These are phyloP conservation scores for Sinopyrophorus schimmeli DNA, from an alignment of 2,888 invertebrate genomes.

Conservation along the genomic window DNA sequence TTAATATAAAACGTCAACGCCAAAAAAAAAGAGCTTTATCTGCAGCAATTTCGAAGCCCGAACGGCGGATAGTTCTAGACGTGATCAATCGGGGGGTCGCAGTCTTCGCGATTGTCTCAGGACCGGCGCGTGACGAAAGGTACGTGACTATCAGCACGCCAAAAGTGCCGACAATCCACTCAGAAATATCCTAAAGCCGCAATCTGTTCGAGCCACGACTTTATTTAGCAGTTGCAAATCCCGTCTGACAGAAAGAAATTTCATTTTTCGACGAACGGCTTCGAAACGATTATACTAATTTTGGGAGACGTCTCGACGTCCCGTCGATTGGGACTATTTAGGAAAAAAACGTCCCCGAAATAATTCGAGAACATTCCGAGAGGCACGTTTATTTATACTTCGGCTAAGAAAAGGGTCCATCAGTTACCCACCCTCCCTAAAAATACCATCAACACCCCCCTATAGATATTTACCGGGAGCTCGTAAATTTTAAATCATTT, in stretches of 20 bases:
- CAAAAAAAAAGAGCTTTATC: background rate
- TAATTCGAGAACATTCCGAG: background rate
- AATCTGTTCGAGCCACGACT: constrained; percentile 3
- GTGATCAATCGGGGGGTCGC: constrained; percentile 18
- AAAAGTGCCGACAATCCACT: constrained; percentile 9
- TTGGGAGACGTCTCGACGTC: background rate
- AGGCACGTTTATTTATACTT: too few relatives aligned
- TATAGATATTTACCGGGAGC: too few relatives aligned
- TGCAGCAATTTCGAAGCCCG: constrained; percentile 12
- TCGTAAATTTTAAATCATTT: too few relatives aligned
- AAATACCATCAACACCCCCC: too few relatives aligned
- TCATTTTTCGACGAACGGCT: background rate
- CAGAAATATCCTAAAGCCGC: constrained; percentile 15
- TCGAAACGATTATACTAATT: constrained; percentile 4
- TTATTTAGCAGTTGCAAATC: constrained; percentile 1
- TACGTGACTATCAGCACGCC: constrained; percentile 17
- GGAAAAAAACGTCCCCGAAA: background rate
- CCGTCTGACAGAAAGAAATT: background rate
- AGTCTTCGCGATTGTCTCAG: constrained; percentile 18
- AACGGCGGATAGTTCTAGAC: constrained; percentile 12
- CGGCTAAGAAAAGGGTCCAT: too few relatives aligned
- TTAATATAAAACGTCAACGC: too few relatives aligned
- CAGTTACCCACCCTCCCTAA: too few relatives aligned
- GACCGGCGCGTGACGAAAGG: constrained; percentile 14
- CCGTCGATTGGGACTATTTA: background rate